These are phyloP conservation scores for Gracilinanus agilis DNA, from an alignment of 2,113 vertebrate species.

Conservation along the genomic window DNA sequence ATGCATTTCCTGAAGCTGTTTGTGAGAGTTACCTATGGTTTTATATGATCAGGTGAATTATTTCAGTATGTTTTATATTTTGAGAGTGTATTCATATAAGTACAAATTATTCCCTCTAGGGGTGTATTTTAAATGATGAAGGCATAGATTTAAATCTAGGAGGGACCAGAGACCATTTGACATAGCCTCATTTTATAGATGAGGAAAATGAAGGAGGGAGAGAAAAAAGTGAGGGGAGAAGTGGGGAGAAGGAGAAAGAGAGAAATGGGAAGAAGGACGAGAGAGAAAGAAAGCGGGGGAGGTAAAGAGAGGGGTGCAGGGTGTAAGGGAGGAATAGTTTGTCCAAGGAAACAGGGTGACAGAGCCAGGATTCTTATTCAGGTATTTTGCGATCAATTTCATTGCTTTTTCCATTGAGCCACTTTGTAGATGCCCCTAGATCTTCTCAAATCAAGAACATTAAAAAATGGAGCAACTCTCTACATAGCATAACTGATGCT, in stretches of 20 bases:
- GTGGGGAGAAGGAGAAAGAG: background rate
- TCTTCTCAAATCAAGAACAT: background rate
- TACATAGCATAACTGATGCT: background rate
- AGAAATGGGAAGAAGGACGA: too few species aligned
- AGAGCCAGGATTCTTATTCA: background rate
- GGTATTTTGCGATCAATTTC: background rate
- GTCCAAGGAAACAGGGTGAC: background rate
- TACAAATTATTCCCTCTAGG: background rate
- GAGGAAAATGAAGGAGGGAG: background rate
- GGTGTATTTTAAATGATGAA: background rate
- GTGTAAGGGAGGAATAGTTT: background rate
- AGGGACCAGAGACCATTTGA: background rate
- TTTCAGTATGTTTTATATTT: background rate
- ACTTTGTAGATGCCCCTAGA: background rate
- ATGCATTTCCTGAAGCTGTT: background rate
- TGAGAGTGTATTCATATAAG: background rate
- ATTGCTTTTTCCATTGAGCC: background rate
- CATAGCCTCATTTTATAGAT: background rate
- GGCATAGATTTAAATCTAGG: background rate
- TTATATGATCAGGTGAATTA: background rate
- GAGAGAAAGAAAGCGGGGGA: too few species aligned
- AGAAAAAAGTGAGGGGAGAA: background rate
- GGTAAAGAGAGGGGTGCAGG: too few species aligned
- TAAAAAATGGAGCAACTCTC: background rate
- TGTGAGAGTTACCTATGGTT: background rate